Conservation (phyloP, 2,113 vertebrate genomes). For the Elaphurus davidianus region DNA sequence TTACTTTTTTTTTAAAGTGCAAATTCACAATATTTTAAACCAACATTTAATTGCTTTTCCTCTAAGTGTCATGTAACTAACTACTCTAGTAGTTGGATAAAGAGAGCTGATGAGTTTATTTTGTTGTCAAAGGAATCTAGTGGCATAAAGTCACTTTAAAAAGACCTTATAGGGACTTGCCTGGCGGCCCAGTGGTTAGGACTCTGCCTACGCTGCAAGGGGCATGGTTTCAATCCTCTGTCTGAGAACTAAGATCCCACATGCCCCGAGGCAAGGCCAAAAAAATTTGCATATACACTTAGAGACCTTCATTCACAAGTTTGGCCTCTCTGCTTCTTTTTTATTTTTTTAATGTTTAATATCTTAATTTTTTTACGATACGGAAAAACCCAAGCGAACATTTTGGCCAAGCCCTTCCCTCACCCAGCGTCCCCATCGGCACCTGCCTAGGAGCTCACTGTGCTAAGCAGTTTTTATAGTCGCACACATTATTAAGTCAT, state of each 20-base stretch:
- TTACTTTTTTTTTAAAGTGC: background rate
- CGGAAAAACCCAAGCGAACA: background rate
- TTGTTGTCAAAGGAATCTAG: background rate
- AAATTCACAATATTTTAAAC: background rate
- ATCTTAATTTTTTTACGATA: background rate
- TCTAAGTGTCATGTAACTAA: background rate
- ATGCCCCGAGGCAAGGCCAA: background rate
- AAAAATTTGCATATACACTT: background rate
- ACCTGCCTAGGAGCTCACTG: background rate
- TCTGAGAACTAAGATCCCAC: too few species aligned
- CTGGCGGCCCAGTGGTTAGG: background rate
- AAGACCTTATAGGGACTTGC: background rate
- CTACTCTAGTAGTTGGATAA: background rate
- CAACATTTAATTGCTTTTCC: background rate
- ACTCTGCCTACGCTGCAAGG: background rate
- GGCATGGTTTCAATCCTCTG: background rate
- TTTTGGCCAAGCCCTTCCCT: background rate
- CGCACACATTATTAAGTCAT: background rate
- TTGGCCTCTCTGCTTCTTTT: background rate
- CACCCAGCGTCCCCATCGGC: background rate
- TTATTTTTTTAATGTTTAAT: background rate
- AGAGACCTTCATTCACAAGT: background rate
- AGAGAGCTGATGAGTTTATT: background rate
- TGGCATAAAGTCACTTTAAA: background rate
- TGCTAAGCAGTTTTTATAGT: background rate